phyloP scores from a whole-genome alignment of 2,797 vertebrate species.

The Crypturellus tataupa region DNA sequence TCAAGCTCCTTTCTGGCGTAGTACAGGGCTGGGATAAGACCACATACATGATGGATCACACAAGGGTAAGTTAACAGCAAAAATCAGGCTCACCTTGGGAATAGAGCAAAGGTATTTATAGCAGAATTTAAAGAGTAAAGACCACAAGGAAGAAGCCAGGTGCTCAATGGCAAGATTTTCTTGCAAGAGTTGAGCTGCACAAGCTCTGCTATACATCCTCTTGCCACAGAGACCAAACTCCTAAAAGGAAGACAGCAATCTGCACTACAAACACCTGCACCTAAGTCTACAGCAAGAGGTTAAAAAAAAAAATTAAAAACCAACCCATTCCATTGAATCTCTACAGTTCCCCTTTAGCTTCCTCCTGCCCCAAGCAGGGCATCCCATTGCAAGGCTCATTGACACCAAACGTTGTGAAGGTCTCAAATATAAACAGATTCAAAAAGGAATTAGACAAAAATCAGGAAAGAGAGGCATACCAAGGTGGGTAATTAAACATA shows the following conservation, averaged over 20 bases:
- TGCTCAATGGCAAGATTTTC: background rate
- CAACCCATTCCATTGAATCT: background rate
- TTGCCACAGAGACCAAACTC: background rate
- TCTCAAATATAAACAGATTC: background rate
- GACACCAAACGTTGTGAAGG: background rate
- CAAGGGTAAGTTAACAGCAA: background rate
- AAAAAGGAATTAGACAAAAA: background rate
- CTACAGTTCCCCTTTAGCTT: background rate
- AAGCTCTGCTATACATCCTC: background rate
- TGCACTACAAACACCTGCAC: background rate
- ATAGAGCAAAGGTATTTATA: background rate
- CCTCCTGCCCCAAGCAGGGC: background rate
- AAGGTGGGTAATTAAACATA: background rate
- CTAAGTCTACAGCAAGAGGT: background rate
- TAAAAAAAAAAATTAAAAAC: background rate
- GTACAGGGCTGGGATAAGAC: background rate
- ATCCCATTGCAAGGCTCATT: background rate
- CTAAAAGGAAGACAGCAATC: background rate
- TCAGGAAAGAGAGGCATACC: conserved; percentile 15
- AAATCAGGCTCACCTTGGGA: background rate
- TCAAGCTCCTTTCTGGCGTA: background rate
- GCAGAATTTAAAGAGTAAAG: background rate
- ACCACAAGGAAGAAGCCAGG: background rate
- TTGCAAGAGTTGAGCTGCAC: fast-evolving
- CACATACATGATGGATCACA: background rate